Evolutionary conservation across 23 tunicate species (phyloP), one percentile per base, ranked within the genome.

Genomic region (Oikopleura vanhoeffeni): DNA sequence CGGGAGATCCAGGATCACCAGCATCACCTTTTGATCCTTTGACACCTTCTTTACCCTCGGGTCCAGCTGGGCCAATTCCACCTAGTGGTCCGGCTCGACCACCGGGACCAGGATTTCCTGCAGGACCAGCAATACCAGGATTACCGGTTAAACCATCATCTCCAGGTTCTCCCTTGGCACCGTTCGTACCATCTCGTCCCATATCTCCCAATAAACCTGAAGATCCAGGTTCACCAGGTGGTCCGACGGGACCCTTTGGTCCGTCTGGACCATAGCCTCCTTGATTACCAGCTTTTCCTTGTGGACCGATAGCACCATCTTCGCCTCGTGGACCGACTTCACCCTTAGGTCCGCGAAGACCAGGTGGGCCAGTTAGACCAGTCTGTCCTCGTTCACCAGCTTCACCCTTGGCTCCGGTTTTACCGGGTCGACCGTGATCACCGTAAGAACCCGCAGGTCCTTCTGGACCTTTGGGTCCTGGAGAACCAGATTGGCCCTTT

Each of bases 21-120:
- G 85, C 28, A 84, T 57, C 39, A 40, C 85, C 84, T 36, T 83
- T 83, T 33, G 84, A 27, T 8, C 84, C 84, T 24, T 40, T 40
- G 30, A 33, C 57, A 2, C 84, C 84, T 83, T 83, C 57, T 83
- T 83, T 83, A n/a, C 84, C 84, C 33, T 18, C 38, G 34, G 34
- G 79, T 30, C 79, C 79, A 18, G 27, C 34, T 18, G 79, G 79
- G 30, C 79, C 79, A 71, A 34, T 30, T 3, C 3, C 32, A 24
- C 79, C 79, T 18, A 33, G 79, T 13, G 3, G 34, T 18, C 79
- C 79, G 2, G 34, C 36, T 3, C 86, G 41, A 0, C 91, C 96
- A 39, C 90, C 88, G 36, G 99, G 96, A 76, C 99, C 99, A 42
- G 99, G 96, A 41, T 95, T 91, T 64, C 99, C 99, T 27, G 91